Percentiles rank a stretch among this genome's conserved stretches.
These are phyloP conservation scores for Actenoides hombroni DNA, from an alignment of 2,113 vertebrate species.

Conservation along the genomic window DNA sequence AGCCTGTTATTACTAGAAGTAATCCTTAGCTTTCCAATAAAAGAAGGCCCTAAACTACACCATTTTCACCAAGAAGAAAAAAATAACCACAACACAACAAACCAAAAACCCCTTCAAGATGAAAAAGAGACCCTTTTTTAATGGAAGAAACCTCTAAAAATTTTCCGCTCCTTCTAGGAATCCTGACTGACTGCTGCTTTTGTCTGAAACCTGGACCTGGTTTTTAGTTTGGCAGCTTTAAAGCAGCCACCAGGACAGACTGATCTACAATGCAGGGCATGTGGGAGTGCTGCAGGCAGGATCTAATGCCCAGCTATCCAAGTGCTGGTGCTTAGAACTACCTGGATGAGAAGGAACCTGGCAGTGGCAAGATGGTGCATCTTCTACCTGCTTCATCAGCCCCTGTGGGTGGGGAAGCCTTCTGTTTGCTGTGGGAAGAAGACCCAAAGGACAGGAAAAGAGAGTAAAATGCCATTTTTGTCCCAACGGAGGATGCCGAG, in stretches of 20 bases:
- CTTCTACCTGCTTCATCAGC: not conserved
- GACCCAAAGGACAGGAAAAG: not conserved
- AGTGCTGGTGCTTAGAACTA: not conserved
- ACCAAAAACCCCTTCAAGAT: not conserved
- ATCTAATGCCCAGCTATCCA: not conserved
- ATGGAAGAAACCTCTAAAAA: not conserved
- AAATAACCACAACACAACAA: not conserved
- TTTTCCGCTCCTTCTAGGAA: not conserved
- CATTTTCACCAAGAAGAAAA: not conserved
- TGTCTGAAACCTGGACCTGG: not conserved
- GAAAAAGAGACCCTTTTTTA: not conserved
- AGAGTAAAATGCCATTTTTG: not conserved
- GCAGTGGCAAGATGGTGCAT: not conserved
- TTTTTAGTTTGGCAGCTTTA: not conserved
- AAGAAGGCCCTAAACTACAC: not conserved
- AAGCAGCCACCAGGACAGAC: not conserved
- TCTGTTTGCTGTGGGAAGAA: not conserved
- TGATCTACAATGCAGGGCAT: rapidly evolving
- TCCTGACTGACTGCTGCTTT: not conserved
- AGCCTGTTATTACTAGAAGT: not conserved
- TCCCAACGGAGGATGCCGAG: not conserved
- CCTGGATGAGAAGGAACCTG: not conserved
- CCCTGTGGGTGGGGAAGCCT: not conserved
- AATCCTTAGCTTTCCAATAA: not conserved
- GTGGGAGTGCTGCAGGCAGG: not conserved